Base-by-base conservation (phyloP, 2,888 invertebrate species). In the Ectemnius continuus region DNA sequence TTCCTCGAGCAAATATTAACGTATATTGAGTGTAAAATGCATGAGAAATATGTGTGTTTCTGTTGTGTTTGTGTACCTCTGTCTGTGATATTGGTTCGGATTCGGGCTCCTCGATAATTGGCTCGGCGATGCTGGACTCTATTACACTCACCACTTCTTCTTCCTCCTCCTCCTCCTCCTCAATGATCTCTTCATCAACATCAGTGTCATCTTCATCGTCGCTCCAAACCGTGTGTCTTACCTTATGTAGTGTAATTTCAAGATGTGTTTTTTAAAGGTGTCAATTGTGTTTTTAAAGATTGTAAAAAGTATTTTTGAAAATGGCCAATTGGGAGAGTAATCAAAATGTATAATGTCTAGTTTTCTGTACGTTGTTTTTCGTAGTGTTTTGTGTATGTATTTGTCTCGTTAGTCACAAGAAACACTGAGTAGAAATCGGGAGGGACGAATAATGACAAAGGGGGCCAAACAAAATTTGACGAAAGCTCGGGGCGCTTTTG, bases 101-200 rank as follows among this genome's bases (percentile, higher is more conserved):
- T 45, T 84, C 81, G 52, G 84, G 79, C 76, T 89, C 88, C 36
- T 88, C 87, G 79, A 85, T 67, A 71, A 85, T 80, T 6, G 85
- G 81, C 77, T 89, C 88, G 36, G 84, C 83, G 80, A 85, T 66
- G 78, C 83, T 87, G 73, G 87, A 87, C 48, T 87, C 88, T 81
- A 88, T 79, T 79, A 86, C 84, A 84, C 87, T 89, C 80, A 87
- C 86, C 81, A 82, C 79, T 76, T 87, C 87, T 11, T 87, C 87
- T 13, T 86, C 86, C 28, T 80, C 73, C 72, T 81, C 73, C 72
- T 81, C 83, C 79, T 84, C 85, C 68, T 78, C 82, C 6, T 86
- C 86, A 59, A 79, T 75, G 56, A 79, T 78, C 70, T 84, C 78
- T 56, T 89, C 84, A 88, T 91, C 63, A 18, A 67, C 67, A 20